phyloP scores from a whole-genome alignment of 2,113 vertebrate genomes.

The Saccopteryx bilineata region DNA sequence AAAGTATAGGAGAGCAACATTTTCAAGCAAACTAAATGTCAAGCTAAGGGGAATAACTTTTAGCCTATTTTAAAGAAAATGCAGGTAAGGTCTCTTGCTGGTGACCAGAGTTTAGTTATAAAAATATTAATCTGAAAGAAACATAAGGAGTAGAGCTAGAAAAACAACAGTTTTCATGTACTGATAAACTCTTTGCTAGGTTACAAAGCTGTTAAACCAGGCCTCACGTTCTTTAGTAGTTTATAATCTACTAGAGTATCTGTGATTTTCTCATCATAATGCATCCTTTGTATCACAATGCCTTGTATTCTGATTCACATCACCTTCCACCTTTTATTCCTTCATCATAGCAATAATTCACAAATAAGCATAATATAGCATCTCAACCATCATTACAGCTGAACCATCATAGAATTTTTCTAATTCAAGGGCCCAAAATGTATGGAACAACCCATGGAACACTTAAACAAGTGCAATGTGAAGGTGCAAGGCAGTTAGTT shows the following conservation, averaged over 20 bases:
- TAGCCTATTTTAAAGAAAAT: neutral
- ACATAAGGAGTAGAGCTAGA: neutral
- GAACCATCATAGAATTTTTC: neutral
- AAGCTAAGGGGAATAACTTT: neutral
- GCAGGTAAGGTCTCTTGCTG: neutral
- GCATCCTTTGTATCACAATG: neutral
- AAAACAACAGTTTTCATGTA: neutral
- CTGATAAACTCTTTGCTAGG: neutral
- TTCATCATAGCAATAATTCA: neutral
- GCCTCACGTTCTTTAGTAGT: neutral
- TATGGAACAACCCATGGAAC: neutral
- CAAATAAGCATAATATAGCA: neutral
- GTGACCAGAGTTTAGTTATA: neutral
- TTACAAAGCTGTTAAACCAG: neutral
- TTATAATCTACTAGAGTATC: neutral
- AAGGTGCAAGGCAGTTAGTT: neutral
- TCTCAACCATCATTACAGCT: neutral
- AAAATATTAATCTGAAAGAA: neutral
- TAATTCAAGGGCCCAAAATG: neutral
- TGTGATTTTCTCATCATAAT: neutral
- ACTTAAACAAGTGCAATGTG: neutral
- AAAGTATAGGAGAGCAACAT: neutral
- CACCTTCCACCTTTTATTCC: neutral
- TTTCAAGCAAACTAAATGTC: neutral
- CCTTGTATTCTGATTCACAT: neutral